Evolutionary conservation across 2,888 invertebrate genomes (phyloP).

Genomic region (Tuberolachnus salignus): DNA sequence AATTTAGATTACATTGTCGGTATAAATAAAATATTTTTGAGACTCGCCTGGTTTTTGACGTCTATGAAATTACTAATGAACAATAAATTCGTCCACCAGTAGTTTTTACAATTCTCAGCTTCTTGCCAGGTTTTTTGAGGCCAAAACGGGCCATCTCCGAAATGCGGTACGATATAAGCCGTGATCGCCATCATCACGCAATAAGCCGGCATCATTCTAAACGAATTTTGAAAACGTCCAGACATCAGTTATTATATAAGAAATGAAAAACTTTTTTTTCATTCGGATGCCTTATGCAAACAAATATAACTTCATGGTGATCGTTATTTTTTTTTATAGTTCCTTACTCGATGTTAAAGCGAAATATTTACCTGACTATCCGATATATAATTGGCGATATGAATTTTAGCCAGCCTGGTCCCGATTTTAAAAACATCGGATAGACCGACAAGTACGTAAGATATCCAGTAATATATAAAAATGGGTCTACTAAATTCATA

Average conservation of each 20-base stretch:
- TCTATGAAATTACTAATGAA: constrained; percentile 59
- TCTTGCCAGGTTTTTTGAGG: constrained; percentile 54
- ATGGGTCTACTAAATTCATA: neutral
- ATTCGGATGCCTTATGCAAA: neutral
- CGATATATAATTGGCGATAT: neutral
- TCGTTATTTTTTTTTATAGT: too few species aligned
- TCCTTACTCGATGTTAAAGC: neutral
- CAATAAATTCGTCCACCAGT: constrained; percentile 59
- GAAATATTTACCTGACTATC: neutral
- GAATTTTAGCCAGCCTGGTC: neutral
- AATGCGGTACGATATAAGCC: constrained; percentile 45
- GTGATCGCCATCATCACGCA: constrained; percentile 31
- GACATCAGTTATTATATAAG: neutral
- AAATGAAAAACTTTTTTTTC: neutral
- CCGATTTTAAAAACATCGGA: neutral
- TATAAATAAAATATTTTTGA: neutral
- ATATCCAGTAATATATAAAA: neutral
- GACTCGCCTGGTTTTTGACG: constrained; percentile 57
- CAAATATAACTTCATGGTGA: neutral
- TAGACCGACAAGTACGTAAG: neutral
- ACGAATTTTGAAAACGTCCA: neutral
- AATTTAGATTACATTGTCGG: neutral
- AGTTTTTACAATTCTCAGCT: constrained; percentile 58
- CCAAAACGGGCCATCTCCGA: constrained; percentile 59
- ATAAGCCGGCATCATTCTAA: constrained; percentile 50